These are phyloP conservation scores for Cygnus atratus DNA, from an alignment of 2,113 vertebrate genomes.

Conservation along the genomic window DNA sequence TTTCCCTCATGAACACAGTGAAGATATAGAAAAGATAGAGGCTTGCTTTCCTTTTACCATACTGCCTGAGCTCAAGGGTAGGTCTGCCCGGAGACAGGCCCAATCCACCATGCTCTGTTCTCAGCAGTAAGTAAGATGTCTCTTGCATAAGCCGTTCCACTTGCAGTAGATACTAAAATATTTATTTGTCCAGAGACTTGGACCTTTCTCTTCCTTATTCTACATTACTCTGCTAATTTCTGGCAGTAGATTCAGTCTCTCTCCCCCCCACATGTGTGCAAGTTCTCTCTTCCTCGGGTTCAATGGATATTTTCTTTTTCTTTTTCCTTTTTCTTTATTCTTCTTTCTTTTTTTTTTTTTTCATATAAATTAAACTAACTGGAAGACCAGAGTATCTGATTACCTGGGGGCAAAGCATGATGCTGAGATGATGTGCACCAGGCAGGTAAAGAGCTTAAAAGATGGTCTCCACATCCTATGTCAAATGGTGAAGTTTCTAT, in stretches of 20 bases:
- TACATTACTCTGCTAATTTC: slow-evolving; percentile 56
- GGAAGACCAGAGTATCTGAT: slow-evolving; percentile 17
- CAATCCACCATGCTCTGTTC: not conserved
- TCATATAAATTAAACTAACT: too few relatives aligned
- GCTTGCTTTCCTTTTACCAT: not conserved
- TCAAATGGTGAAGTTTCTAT: not conserved
- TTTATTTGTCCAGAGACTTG: slow-evolving; percentile 60
- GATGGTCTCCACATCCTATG: not conserved
- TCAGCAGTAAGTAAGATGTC: not conserved
- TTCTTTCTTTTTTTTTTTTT: too few relatives aligned
- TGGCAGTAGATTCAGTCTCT: slow-evolving; percentile 34
- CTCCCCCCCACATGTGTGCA: not conserved
- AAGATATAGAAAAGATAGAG: not conserved
- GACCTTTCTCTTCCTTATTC: slow-evolving; percentile 45
- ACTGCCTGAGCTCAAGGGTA: slow-evolving; percentile 43
- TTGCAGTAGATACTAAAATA: slow-evolving; percentile 64
- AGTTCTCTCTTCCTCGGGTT: slow-evolving; percentile 14
- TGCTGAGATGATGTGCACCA: not conserved
- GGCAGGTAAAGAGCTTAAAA: not conserved
- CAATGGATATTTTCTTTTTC: slow-evolving; percentile 50
- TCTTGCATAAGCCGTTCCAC: slow-evolving; percentile 13
- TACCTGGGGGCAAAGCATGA: not conserved
- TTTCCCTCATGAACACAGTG: not conserved
- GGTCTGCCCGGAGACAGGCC: slow-evolving; percentile 8
- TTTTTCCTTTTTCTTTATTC: slow-evolving; percentile 54